Percentiles rank a stretch among this genome's conserved stretches.
Evolutionary conservation across 2,797 vertebrate genomes (phyloP).

Genomic region (Hipposideros larvatus): DNA sequence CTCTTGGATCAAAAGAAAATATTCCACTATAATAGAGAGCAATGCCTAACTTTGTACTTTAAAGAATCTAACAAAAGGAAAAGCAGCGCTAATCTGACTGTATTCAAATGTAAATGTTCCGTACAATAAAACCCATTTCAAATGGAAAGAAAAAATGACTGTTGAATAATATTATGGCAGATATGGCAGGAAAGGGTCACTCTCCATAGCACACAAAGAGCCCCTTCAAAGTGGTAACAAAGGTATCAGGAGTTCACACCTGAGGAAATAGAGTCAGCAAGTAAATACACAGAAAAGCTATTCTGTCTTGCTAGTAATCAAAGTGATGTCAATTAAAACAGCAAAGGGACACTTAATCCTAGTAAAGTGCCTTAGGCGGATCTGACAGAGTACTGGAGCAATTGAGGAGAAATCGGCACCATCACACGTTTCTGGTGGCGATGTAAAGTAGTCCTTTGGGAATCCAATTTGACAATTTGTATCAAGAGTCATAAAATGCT

Average conservation of each 20-base stretch:
- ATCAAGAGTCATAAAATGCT: conserved; percentile 79
- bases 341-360: neutral
- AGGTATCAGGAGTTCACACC: neutral
- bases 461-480: conserved; percentile 60
- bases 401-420: neutral
- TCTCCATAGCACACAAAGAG: neutral
- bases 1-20: conserved; percentile 17
- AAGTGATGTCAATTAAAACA: neutral
- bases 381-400: neutral
- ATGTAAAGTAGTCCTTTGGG: conserved; percentile 63
- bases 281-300: neutral
- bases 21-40: neutral
- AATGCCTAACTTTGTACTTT: neutral
- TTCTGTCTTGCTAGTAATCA: neutral
- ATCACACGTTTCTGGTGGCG: neutral
- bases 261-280: neutral
- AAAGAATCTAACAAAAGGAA: neutral
- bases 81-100: neutral
- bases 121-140: neutral
- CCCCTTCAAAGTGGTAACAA: neutral
- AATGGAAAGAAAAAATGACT: neutral
- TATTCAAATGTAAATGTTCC: conserved; percentile 12
- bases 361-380: neutral
- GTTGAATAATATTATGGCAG: neutral
- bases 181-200: neutral